A percentile compares a stretch with the other conserved stretches of the same genome.
Conservation (phyloP, 2,888 invertebrate species). For the Habroteleia sp. region DNA sequence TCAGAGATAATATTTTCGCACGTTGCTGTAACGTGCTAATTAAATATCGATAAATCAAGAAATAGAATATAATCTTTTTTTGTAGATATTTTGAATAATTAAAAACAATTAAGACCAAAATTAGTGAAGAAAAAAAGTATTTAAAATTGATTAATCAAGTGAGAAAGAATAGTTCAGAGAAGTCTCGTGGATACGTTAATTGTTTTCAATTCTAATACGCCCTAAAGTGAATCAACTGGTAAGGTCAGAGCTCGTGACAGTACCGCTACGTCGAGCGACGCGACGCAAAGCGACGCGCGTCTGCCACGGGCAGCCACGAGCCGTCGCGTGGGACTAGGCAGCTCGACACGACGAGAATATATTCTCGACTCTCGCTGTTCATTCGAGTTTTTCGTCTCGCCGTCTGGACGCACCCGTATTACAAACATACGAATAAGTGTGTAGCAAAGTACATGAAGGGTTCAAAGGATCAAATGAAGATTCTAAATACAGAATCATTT, state of each 20-base stretch:
- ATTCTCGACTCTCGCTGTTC: constrained; percentile 50
- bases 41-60: no score
- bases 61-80: no score
- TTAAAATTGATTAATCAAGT: no score
- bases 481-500: constrained; percentile 30
- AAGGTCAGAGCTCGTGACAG: constrained; percentile 38
- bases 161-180: neutral
- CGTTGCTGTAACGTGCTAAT: constrained; percentile 26
- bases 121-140: no score
- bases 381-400: constrained; percentile 58
- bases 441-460: constrained; percentile 39
- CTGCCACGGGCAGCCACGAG: constrained; percentile 61
- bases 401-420: constrained; percentile 52
- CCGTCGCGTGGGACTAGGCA: constrained; percentile 60
- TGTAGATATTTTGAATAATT: no score
- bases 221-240: constrained; percentile 32
- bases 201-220: constrained; percentile 28
- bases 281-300: constrained; percentile 63
- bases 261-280: constrained; percentile 44
- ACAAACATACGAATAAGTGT: constrained; percentile 39
- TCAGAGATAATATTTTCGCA: neutral
- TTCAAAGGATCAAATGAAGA: constrained; percentile 36
- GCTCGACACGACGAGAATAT: constrained; percentile 47
- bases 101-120: no score
- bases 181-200: constrained; percentile 4